Percentiles rank a stretch among this genome's conserved stretches.
Evolutionary conservation across 2,888 invertebrate species (phyloP).

Genomic region (Portevinia maculata): DNA sequence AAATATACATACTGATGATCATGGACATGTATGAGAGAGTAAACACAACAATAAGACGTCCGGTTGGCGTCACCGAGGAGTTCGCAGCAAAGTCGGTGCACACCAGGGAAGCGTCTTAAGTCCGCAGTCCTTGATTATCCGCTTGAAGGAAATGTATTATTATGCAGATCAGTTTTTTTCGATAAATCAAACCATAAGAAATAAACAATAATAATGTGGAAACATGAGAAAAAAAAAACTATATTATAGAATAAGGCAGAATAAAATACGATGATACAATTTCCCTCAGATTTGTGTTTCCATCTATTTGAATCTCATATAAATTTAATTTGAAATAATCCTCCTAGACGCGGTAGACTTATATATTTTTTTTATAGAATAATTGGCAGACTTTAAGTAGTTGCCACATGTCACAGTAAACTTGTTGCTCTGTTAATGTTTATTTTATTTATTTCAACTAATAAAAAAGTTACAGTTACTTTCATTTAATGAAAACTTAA

Average conservation of each 20-base stretch:
- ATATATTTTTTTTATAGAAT: not conserved
- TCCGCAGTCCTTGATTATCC: no score
- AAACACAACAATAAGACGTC: no score
- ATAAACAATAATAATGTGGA: no score
- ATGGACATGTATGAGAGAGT: no score
- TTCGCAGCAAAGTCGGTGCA: no score
- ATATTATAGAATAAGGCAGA: not conserved
- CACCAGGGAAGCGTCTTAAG: no score
- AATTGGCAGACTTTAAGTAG: not conserved
- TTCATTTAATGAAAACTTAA: not conserved
- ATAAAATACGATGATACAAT: not conserved
- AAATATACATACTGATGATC: no score
- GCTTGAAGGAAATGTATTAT: no score
- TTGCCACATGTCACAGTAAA: not conserved
- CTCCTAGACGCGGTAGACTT: not conserved
- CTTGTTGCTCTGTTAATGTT: no score
- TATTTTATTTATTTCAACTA: not conserved
- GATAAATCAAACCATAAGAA: conserved; percentile 1
- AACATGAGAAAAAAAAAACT: not conserved
- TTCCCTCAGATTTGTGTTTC: not conserved
- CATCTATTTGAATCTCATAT: not conserved
- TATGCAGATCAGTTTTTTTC: no score
- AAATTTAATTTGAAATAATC: conserved; percentile 1
- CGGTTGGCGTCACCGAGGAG: no score
- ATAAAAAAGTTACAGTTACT: not conserved